phyloP scores from a whole-genome alignment of 1,140 invertebrate species.

The Bombus sibiricus region DNA sequence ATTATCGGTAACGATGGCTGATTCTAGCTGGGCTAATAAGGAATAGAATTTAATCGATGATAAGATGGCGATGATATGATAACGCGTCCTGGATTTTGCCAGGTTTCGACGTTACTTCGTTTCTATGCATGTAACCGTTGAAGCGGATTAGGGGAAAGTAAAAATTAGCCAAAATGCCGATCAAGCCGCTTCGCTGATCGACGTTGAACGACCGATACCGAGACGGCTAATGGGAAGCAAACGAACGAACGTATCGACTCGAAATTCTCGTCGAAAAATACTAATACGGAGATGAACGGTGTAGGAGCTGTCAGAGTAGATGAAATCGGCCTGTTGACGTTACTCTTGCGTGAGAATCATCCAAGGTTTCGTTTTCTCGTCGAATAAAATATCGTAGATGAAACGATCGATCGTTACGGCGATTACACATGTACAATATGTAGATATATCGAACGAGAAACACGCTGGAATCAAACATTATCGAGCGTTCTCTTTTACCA shows the following conservation, averaged over 20 bases:
- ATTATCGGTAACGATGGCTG: not conserved
- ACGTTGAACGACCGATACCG: not conserved
- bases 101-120: not conserved
- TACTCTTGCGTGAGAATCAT: not conserved
- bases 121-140: not conserved
- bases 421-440: not conserved
- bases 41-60: conserved; percentile 1
- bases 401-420: not conserved
- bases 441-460: not conserved
- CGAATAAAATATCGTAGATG: not conserved
- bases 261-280: not conserved
- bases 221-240: conserved; percentile 21
- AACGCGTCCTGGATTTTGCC: not conserved
- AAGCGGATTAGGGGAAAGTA: not conserved
- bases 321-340: conserved; percentile 2
- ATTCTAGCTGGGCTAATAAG: not conserved
- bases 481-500: not conserved
- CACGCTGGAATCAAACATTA: not conserved
- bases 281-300: not conserved
- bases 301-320: not conserved
- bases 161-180: not conserved
- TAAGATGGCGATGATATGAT: not conserved
- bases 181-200: not conserved
- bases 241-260: conserved; percentile 11
- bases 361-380: not conserved